Evolutionary conservation across 2,888 invertebrate species (phyloP), one percentile per base, ranked within the genome.

Genomic region (Cerastis leucographa): DNA sequence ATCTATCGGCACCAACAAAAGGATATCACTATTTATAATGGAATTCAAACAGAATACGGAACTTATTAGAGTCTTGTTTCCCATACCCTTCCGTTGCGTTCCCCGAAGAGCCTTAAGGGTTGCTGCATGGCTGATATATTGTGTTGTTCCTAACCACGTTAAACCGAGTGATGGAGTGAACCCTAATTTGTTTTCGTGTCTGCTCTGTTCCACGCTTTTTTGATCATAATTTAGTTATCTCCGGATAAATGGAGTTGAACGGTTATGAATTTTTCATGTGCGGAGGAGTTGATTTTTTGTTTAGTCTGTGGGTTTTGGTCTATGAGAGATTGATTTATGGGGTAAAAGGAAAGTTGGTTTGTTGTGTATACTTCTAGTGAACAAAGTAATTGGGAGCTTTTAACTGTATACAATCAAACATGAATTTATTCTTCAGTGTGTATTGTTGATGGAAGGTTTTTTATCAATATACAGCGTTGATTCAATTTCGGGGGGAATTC

Each of bases 121-220:
- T 78, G 84, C 85, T 78, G 82, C 87, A 78, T 11, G 72, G 19
- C 66, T 85, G 82, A 86, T 82, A 87, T 86, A 87, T 86, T 72
- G 72, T 71, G 78, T 78, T 78, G 78, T 75, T 77, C 65, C 78
- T 84, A 83, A 86, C 86, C 69, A 68, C 76, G 76, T 87, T 82
- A 86, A 70, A 79, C 77, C 79, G 81, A 77, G 85, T 86, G 88
- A 87, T 87, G 83, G 86, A 87, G 88, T 79, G 81, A 87, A 76
- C 71, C 71, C 75, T 80, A 76, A 87, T 83, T 83, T 87, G 86
- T 85, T 87, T 83, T 71, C 44, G 40, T 76, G 77, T 69, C 44
- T 75, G 66, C 61, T 69, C 40, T 71, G 66, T 51, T 71, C 51
- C 44, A 29, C 61, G 61, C 40, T 65, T 54, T 83, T 83, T 80